These are phyloP conservation scores for Sinohyriopsis cumingii DNA, from an alignment of 2,888 invertebrate genomes.

Conservation along the genomic window DNA sequence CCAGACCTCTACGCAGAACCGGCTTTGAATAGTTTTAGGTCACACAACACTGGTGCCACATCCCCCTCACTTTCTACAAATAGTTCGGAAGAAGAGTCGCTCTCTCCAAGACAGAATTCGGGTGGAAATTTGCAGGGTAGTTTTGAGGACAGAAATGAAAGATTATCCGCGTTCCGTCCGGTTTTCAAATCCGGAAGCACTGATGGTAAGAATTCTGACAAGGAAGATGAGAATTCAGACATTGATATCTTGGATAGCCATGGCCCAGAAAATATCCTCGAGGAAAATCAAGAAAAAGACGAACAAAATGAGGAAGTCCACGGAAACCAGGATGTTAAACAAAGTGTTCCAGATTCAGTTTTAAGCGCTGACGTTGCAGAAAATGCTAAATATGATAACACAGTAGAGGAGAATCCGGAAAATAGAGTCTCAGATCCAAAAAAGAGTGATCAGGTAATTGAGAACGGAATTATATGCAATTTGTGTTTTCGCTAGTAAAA, in stretches of 20 bases:
- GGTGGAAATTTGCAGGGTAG: not conserved
- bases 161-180: constrained; percentile 35
- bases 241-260: not conserved
- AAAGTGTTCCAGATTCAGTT: not conserved
- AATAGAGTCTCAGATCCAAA: too few relatives aligned
- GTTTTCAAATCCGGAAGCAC: constrained; percentile 21
- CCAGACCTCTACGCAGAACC: constrained; percentile 23
- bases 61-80: constrained; percentile 26
- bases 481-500: too few relatives aligned
- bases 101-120: constrained; percentile 16
- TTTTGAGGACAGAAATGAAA: constrained; percentile 14
- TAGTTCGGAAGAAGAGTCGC: constrained; percentile 33
- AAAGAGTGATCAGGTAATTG: too few relatives aligned
- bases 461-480: too few relatives aligned
- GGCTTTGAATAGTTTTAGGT: constrained; percentile 27
- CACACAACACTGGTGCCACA: constrained; percentile 10
- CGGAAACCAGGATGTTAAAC: not conserved
- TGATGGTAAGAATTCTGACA: constrained; percentile 2
- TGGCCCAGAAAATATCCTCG: not conserved
- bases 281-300: not conserved
- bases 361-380: too few relatives aligned
- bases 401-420: too few relatives aligned
- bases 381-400: too few relatives aligned
- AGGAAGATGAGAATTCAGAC: constrained; percentile 1
- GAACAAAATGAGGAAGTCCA: not conserved